Evolutionary conservation across 2,113 vertebrate species (phyloP).

Genomic region (Clinocottus analis): DNA sequence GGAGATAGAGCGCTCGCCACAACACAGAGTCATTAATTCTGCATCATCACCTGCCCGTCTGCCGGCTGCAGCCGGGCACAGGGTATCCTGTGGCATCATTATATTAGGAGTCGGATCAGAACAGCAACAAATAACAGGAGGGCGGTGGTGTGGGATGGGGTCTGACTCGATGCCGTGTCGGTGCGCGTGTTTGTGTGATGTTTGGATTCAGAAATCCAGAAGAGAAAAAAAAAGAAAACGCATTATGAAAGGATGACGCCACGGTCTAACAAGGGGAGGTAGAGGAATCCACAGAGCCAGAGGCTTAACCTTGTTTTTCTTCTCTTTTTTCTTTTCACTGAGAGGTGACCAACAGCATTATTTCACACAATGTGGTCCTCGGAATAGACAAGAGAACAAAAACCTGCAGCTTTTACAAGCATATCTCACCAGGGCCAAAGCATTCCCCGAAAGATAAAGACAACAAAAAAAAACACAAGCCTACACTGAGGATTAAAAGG

Average conservation of each 20-base stretch:
- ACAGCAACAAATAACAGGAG: constrained; percentile 13
- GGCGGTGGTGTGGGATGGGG: neutral
- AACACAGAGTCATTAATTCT: constrained; percentile 47
- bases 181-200: neutral
- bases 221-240: neutral
- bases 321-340: neutral
- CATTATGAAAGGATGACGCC: neutral
- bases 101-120: constrained; percentile 40
- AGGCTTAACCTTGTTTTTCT: constrained; percentile 14
- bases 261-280: neutral
- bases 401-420: constrained; percentile 3
- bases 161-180: neutral
- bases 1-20: constrained; percentile 31
- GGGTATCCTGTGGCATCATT: constrained; percentile 56
- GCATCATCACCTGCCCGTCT: constrained; percentile 53
- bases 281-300: neutral
- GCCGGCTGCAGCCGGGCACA: constrained; percentile 17
- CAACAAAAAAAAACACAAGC: neutral
- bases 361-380: constrained; percentile 6
- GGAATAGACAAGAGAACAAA: constrained; percentile 6
- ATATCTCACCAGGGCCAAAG: neutral
- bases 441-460: constrained; percentile 4
- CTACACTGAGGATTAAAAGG: constrained; percentile 21
- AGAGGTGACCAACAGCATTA: constrained; percentile 23
- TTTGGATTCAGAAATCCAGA: neutral